These are phyloP conservation scores for Ormyrus rosae DNA, from an alignment of 2,888 invertebrate genomes.

Conservation along the genomic window DNA sequence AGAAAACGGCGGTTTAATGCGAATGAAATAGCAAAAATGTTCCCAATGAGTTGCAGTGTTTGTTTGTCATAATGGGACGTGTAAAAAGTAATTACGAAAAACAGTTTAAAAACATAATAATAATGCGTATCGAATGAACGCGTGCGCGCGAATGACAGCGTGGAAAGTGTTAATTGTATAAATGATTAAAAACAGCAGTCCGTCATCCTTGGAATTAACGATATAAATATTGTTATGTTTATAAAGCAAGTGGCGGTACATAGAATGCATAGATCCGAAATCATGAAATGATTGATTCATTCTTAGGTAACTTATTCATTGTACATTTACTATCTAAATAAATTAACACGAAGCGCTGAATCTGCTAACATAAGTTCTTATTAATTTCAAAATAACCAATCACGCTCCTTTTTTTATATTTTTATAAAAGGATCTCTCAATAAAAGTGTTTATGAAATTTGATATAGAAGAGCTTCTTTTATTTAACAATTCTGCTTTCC, in stretches of 20 bases:
- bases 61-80: conserved; percentile 19
- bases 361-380: conserved; percentile 43
- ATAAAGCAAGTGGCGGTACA: conserved; percentile 52
- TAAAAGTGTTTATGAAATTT: no score
- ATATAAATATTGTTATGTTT: conserved; percentile 47
- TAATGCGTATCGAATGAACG: conserved; percentile 47
- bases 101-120: conserved; percentile 17
- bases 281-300: conserved; percentile 57
- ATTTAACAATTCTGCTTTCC: no score
- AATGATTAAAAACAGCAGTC: conserved; percentile 44
- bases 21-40: conserved; percentile 42
- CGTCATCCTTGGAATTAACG: conserved; percentile 54
- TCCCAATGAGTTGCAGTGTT: conserved; percentile 26
- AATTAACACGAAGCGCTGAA: conserved; percentile 59
- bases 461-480: not conserved
- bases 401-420: not conserved
- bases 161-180: conserved; percentile 50
- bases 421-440: no score
- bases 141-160: conserved; percentile 44
- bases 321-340: conserved; percentile 66
- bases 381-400: conserved; percentile 31
- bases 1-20: conserved; percentile 29
- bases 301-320: conserved; percentile 66
- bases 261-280: conserved; percentile 50
- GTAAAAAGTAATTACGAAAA: conserved; percentile 39